phyloP scores from a whole-genome alignment of 2,113 vertebrate species.

The Perca schrenkii region DNA sequence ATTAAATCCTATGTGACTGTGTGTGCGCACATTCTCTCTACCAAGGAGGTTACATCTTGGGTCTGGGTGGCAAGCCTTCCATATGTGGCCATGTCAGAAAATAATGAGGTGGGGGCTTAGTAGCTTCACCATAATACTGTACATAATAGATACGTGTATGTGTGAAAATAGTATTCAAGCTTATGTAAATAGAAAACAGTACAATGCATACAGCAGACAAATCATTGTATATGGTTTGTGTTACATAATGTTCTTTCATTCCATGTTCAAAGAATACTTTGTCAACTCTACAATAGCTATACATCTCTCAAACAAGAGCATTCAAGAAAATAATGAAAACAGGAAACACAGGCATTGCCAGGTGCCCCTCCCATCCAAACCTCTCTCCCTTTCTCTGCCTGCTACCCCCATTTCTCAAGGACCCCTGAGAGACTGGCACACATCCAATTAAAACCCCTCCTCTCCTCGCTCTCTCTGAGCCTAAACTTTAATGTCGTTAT shows the following conservation, averaged over 20 bases:
- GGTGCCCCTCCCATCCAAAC: slow-evolving; percentile 41
- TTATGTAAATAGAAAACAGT: not conserved
- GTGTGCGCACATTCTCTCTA: not conserved
- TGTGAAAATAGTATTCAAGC: slow-evolving; percentile 1
- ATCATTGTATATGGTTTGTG: not conserved
- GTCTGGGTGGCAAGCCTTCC: slow-evolving; percentile 29
- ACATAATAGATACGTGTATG: not conserved
- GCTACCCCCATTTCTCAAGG: slow-evolving; percentile 56
- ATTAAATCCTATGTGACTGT: slow-evolving; percentile 54
- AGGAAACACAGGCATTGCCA: slow-evolving; percentile 48
- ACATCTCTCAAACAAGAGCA: slow-evolving; percentile 12
- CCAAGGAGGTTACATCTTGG: slow-evolving; percentile 16
- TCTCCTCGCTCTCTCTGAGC: slow-evolving; percentile 23
- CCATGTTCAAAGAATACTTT: not conserved
- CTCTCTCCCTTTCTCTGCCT: slow-evolving; percentile 37
- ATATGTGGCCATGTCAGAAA: slow-evolving; percentile 33
- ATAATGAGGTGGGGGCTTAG: slow-evolving; percentile 11
- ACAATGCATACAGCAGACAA: not conserved
- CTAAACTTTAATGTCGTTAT: slow-evolving; percentile 48
- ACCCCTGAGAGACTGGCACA: slow-evolving; percentile 66
- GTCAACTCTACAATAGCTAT: not conserved
- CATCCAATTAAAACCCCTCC: slow-evolving; percentile 68
- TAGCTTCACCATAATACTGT: not conserved
- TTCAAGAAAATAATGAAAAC: slow-evolving; percentile 40
- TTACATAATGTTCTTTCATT: slow-evolving; percentile 4